Base-by-base conservation (phyloP, 2,797 vertebrate genomes). In the Mormyrus hasselquistii region DNA sequence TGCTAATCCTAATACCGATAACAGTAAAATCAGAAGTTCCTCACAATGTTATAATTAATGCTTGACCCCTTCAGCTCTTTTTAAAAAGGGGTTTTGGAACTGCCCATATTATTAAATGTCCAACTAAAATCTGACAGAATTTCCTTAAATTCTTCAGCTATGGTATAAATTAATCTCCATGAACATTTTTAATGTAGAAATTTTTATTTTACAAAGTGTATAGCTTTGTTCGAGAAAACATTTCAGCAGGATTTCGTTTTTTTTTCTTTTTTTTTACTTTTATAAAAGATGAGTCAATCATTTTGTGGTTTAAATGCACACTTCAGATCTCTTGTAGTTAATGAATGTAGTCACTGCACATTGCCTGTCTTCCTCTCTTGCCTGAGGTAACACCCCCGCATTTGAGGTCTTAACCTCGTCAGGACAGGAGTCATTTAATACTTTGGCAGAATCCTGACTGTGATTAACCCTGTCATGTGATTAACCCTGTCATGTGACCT, bases 381-480 rank as follows among this genome's bases (percentile, higher is more conserved):
- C 52, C 85, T 86, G 16, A 57, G 50, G 85, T 57, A 57, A 57
- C 2, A 0, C 38, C 22, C 84, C 85, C 34, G 2, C 52, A 55
- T 86, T 41, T 41, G 22, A 86, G 85, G 52, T 57, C 85, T 57
- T 57, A 57, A 55, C 52, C 52, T 57, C 10, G 5, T n/a, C 12
- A 29, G 52, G 52, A 34, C 25, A 86, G 52, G 50, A 86, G 50
- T 57, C 85, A 86, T 86, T 49, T 86, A 50, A 55, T 57, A 86
- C 85, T 55, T 52, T 34, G 50, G 52, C 52, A 34, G 52, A 86
- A 34, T 86, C 52, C 50, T 86, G 85, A 57, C 44, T 38, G 84
- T 53, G 84, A 53, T 86, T 86, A 86, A 86, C 50, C 84, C 84
- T 10, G 29, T 55, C 50, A 86, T 86, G 85, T 86, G 84, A 86